These are phyloP conservation scores for mouse (Mus musculus) DNA, from an alignment of 2,113 vertebrate genomes.

Conservation along the genomic window DNA sequence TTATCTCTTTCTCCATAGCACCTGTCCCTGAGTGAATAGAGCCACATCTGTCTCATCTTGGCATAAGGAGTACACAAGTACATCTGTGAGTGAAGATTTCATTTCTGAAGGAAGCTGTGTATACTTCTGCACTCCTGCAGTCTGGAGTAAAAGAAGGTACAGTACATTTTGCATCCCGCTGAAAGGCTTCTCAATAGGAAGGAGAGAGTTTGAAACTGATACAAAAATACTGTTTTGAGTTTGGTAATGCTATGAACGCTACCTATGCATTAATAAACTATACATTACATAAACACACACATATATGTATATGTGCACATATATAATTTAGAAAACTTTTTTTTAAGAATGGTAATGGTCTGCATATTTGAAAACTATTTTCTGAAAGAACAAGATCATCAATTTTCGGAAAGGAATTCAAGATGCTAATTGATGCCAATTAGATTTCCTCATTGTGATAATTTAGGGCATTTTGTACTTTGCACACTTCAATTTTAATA, in stretches of 20 bases:
- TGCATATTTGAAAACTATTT: conserved; percentile 59
- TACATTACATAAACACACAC: not conserved
- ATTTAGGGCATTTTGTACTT: conserved; percentile 64
- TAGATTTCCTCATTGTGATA: conserved; percentile 61
- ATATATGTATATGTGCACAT: not conserved
- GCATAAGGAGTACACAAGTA: conserved; percentile 90
- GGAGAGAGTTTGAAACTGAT: conserved; percentile 81
- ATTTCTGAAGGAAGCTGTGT: conserved; percentile 89
- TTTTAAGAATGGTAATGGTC: conserved; percentile 19
- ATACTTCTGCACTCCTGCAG: conserved; percentile 87
- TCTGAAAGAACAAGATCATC: conserved; percentile 67
- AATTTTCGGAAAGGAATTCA: conserved; percentile 58
- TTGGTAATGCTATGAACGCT: conserved; percentile 43
- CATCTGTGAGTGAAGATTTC: conserved; percentile 91
- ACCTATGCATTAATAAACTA: not conserved
- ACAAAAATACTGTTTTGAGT: conserved; percentile 80
- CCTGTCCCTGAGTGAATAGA: conserved; percentile 92
- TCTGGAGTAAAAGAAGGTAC: conserved; percentile 85
- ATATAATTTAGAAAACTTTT: conserved; percentile 32
- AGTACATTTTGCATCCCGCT: conserved; percentile 88
- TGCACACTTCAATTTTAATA: conserved; percentile 64
- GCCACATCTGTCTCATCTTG: conserved; percentile 93
- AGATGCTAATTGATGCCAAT: conserved; percentile 65
- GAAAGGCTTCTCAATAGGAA: conserved; percentile 86
- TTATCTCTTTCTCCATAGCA: conserved; percentile 92